A percentile compares a stretch with the other conserved stretches of the same genome.
Conservation (phyloP, 1,140 invertebrate species). For the Oryctes rhinoceros region DNA sequence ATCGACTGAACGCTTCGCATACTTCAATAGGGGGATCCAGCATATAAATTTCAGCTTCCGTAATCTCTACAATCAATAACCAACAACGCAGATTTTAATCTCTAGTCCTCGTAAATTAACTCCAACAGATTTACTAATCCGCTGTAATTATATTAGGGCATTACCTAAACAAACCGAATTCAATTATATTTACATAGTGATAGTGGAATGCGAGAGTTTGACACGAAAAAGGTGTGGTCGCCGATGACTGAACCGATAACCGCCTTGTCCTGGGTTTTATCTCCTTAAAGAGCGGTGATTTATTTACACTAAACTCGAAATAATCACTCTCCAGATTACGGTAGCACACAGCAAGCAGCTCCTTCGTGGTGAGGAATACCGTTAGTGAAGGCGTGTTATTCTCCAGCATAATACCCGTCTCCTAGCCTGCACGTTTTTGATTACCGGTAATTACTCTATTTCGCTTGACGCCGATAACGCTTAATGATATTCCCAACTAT, state of each 20-base stretch:
- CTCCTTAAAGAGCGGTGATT: neutral
- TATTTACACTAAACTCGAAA: slow-evolving; percentile 27
- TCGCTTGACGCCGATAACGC: neutral
- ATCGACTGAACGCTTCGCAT: too few relatives aligned
- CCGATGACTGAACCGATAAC: slow-evolving; percentile 2
- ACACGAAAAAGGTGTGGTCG: slow-evolving; percentile 20
- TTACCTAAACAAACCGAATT: slow-evolving; percentile 12
- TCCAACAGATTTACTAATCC: slow-evolving; percentile 13
- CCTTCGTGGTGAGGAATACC: neutral
- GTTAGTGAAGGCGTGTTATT: neutral
- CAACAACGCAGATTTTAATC: neutral
- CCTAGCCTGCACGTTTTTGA: neutral
- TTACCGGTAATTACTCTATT: neutral
- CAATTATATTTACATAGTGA: slow-evolving; percentile 25
- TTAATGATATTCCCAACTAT: neutral
- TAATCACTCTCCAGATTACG: neutral
- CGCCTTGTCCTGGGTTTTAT: neutral
- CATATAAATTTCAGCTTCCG: too few relatives aligned
- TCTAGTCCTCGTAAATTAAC: neutral
- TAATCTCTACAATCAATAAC: too few relatives aligned
- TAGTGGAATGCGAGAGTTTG: neutral
- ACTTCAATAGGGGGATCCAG: too few relatives aligned
- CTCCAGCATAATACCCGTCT: neutral
- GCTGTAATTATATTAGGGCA: neutral
- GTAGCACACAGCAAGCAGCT: neutral